Conservation (phyloP, 2,797 vertebrate genomes). For the Tympanoctomys barrerae region DNA sequence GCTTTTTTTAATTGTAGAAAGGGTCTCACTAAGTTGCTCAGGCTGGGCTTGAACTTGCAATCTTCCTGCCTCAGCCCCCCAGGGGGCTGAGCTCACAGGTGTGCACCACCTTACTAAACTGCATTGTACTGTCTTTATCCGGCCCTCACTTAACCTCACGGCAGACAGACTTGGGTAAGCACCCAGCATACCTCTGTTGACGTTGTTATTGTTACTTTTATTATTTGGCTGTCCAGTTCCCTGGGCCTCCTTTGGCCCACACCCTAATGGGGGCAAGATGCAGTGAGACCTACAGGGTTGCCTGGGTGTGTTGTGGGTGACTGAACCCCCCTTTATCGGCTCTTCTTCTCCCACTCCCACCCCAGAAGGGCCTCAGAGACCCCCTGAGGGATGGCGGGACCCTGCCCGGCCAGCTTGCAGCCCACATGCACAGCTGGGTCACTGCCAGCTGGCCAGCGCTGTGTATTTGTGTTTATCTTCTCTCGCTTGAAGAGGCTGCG, state of each 20-base stretch:
- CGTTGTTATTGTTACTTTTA: neutral
- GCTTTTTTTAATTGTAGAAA: neutral
- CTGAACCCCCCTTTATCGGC: neutral
- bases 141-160: neutral
- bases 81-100: neutral
- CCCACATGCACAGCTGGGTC: conserved; percentile 54
- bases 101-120: neutral
- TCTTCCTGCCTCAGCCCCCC: neutral
- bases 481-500: conserved; percentile 54
- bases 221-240: neutral
- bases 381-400: rapidly evolving
- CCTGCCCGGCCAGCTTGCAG: neutral
- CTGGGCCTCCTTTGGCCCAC: neutral
- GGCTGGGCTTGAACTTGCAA: neutral
- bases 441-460: neutral
- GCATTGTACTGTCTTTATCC: neutral
- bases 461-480: neutral
- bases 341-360: neutral
- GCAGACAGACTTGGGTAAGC: neutral
- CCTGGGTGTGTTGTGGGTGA: neutral
- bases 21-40: neutral
- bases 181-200: rapidly evolving
- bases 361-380: neutral
- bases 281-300: neutral
- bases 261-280: neutral